Base-by-base conservation (phyloP, 1,140 invertebrate species). In the Acromyrmex heyeri region DNA sequence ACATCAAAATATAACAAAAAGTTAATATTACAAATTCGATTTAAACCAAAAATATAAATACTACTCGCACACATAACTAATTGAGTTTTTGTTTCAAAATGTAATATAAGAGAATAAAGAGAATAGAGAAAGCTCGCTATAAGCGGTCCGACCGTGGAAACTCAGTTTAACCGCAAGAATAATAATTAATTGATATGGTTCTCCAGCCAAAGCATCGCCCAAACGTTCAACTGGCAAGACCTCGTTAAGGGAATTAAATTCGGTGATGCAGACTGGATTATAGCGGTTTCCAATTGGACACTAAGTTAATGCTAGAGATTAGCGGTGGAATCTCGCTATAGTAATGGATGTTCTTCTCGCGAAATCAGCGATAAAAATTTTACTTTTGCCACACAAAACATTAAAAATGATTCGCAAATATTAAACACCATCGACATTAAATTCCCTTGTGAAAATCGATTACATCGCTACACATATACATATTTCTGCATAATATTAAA, bases 121-220 rank as follows among this genome's bases (percentile, higher is more conserved):
- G 44, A 83, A 83, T 50, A 34, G 55, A 24, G n/a, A 48, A 50
- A 75, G 53, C 27, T 50, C 4, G 21, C 53, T 14, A 61, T 73
- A 70, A 70, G n/a, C 34, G 77, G 50, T 27, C 72, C 62, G 50
- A 38, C 70, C 57, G 30, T n/a, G 62, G 57, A 59, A 76, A 79
- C 44, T 59, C 27, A 65, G 82, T 67, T 48, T 55, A 59, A 82
- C 79, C 82, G 53, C 77, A 82, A 86, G 90, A 91, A 92, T 92
- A 91, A 93, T 93, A 93, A 94, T 93, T 93, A 93, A 94, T 93
- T 92, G 92, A 93, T 92, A 92, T 91, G 83, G 85, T 82, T 90
- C 70, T 92, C 90, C 89, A 87, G 69, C 79, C 83, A 88, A 91
- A 87, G 64, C 90, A 88, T 57, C 57, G 86, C 38, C 38, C 38